Evolutionary conservation across 2,888 invertebrate species (phyloP).

Genomic region (Mesochorus sp.): DNA sequence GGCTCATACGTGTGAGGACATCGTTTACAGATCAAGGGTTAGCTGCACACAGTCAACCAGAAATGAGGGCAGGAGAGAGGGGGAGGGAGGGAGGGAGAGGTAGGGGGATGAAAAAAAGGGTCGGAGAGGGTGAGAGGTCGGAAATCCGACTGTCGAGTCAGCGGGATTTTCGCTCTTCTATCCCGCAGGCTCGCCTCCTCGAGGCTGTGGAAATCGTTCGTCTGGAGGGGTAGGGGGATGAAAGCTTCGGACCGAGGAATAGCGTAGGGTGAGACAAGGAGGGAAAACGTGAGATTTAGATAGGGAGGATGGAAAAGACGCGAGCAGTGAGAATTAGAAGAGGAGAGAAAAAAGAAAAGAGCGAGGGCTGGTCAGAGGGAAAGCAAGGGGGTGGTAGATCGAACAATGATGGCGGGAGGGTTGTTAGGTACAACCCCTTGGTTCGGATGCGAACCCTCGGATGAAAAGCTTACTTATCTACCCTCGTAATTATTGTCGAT

Average conservation of each 20-base stretch:
- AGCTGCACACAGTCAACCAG: slow-evolving; percentile 41
- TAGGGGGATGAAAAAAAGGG: slow-evolving; percentile 10
- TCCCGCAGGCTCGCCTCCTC: slow-evolving; percentile 31
- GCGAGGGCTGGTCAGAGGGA: slow-evolving; percentile 1
- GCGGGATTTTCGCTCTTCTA: slow-evolving; percentile 61
- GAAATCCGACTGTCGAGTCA: slow-evolving; percentile 66
- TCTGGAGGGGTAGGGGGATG: slow-evolving; percentile 49
- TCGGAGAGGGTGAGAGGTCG: slow-evolving; percentile 15
- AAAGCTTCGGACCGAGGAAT: background rate
- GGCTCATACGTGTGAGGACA: background rate
- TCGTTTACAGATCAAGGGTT: slow-evolving; percentile 7
- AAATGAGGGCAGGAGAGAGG: background rate
- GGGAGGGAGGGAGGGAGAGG: background rate
- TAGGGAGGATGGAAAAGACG: slow-evolving; percentile 23
- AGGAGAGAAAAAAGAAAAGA: slow-evolving; percentile 10
- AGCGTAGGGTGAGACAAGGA: slow-evolving; percentile 12
- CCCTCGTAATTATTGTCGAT: slow-evolving; percentile 71
- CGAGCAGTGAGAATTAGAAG: too few relatives aligned
- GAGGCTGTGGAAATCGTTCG: slow-evolving; percentile 49
- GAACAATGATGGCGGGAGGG: slow-evolving; percentile 21
- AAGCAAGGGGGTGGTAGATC: slow-evolving; percentile 9
- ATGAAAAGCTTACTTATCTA: slow-evolving; percentile 44
- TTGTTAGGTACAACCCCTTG: slow-evolving; percentile 30
- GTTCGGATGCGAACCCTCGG: slow-evolving; percentile 26
- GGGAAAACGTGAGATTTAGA: slow-evolving; percentile 33